A percentile compares a stretch with the other conserved stretches of the same genome.
phyloP scores from a whole-genome alignment of 1,140 invertebrate species.

The Drosophila serrata region DNA sequence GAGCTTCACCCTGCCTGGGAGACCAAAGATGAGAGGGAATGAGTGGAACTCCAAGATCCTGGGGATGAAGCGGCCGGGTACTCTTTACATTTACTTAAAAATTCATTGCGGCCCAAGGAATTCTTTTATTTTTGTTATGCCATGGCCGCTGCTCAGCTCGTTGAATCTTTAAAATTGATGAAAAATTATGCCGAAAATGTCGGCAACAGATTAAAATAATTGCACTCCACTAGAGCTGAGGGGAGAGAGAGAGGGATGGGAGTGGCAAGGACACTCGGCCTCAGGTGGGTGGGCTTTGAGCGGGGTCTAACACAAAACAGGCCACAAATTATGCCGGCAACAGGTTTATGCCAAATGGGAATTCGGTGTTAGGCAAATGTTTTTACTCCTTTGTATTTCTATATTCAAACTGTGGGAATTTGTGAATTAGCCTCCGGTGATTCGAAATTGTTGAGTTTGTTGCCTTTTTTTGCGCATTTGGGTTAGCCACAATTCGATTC shows the following conservation, averaged over 20 bases:
- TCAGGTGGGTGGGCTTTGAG: background rate
- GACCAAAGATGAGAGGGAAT: background rate
- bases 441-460: slow-evolving; percentile 59
- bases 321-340: slow-evolving; percentile 65
- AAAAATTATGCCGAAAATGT: slow-evolving; percentile 79
- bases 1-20: slow-evolving; percentile 27
- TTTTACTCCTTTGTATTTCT: slow-evolving; percentile 54
- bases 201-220: slow-evolving; percentile 78
- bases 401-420: slow-evolving; percentile 71
- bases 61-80: slow-evolving; percentile 11
- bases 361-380: slow-evolving; percentile 54
- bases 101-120: slow-evolving; percentile 77
- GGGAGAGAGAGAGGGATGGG: background rate
- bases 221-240: slow-evolving; percentile 49
- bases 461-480: slow-evolving; percentile 1
- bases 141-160: slow-evolving; percentile 20
- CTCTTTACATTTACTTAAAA: slow-evolving; percentile 81
- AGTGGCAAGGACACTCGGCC: background rate
- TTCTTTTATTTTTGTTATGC: slow-evolving; percentile 70
- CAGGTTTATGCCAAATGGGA: slow-evolving; percentile 70
- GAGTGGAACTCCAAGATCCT: slow-evolving; percentile 3
- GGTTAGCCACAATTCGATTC: slow-evolving; percentile 31
- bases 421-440: slow-evolving; percentile 72
- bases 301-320: slow-evolving; percentile 21
- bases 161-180: slow-evolving; percentile 61